Conservation (phyloP, 2,888 invertebrate species). For the Plutella xylostella region DNA sequence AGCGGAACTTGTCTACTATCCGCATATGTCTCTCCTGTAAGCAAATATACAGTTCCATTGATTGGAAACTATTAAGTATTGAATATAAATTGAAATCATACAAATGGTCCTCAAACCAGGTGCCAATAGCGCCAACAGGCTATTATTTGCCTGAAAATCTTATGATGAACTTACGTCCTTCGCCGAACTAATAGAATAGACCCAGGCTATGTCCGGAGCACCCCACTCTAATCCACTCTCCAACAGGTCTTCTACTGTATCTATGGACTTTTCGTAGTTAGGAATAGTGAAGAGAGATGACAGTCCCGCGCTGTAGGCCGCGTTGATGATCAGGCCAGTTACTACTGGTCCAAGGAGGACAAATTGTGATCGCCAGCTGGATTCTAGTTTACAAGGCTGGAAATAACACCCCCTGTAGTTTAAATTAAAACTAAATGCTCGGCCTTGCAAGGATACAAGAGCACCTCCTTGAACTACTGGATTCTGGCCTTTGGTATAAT, state of each 20-base stretch:
- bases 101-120: too few relatives aligned
- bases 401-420: too few relatives aligned
- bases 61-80: too few relatives aligned
- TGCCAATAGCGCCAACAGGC: neutral
- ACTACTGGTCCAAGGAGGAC: constrained; percentile 60
- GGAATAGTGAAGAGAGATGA: constrained; percentile 77
- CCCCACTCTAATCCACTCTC: constrained; percentile 72
- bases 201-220: constrained; percentile 76
- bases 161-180: constrained; percentile 56
- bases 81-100: too few relatives aligned
- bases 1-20: constrained; percentile 57
- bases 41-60: neutral
- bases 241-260: constrained; percentile 71
- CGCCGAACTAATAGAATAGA: constrained; percentile 66
- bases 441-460: too few relatives aligned
- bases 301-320: constrained; percentile 75
- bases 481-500: too few relatives aligned
- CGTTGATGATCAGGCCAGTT: constrained; percentile 70
- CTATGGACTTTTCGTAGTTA: constrained; percentile 70
- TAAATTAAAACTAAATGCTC: too few relatives aligned
- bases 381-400: neutral
- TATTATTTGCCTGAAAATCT: neutral
- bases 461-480: too few relatives aligned
- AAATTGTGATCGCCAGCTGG: constrained; percentile 44
- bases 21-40: constrained; percentile 53